Evolutionary conservation across 1,140 invertebrate genomes (phyloP).

Genomic region (Papilio helenus): DNA sequence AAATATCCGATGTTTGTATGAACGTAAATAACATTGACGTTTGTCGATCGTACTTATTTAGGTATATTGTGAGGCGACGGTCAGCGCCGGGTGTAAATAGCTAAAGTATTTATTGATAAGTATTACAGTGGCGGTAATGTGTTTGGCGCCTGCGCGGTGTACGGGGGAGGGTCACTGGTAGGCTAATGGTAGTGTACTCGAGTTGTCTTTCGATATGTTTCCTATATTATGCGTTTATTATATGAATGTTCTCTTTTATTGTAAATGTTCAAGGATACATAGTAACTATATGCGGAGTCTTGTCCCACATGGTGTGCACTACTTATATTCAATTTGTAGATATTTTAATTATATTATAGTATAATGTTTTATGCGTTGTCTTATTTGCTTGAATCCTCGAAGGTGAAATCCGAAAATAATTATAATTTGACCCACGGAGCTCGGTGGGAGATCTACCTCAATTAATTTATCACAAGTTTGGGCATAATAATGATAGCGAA

Average conservation of each 20-base stretch:
- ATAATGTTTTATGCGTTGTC: constrained; percentile 79
- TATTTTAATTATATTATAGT: constrained; percentile 82
- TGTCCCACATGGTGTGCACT: constrained; percentile 76
- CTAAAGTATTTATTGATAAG: constrained; percentile 78
- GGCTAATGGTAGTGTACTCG: constrained; percentile 64
- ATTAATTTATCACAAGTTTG: constrained; percentile 82
- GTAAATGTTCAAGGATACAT: constrained; percentile 77
- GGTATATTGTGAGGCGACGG: background rate
- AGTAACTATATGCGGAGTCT: constrained; percentile 61
- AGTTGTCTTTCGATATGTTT: constrained; percentile 76
- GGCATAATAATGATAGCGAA: constrained; percentile 75
- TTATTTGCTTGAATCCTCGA: constrained; percentile 74
- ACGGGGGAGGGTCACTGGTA: constrained; percentile 42
- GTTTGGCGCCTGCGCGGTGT: constrained; percentile 67
- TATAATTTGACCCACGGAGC: constrained; percentile 72
- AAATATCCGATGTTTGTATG: background rate
- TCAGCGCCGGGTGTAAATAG: constrained; percentile 64
- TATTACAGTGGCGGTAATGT: constrained; percentile 76
- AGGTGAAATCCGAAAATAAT: constrained; percentile 71
- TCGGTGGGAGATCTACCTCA: constrained; percentile 78
- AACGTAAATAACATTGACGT: background rate
- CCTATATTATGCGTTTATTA: constrained; percentile 81
- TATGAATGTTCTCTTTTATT: constrained; percentile 81
- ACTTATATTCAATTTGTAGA: constrained; percentile 80
- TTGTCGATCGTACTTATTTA: background rate